Conservation (phyloP, 2,888 invertebrate genomes). For the Brachypterus glaber region DNA sequence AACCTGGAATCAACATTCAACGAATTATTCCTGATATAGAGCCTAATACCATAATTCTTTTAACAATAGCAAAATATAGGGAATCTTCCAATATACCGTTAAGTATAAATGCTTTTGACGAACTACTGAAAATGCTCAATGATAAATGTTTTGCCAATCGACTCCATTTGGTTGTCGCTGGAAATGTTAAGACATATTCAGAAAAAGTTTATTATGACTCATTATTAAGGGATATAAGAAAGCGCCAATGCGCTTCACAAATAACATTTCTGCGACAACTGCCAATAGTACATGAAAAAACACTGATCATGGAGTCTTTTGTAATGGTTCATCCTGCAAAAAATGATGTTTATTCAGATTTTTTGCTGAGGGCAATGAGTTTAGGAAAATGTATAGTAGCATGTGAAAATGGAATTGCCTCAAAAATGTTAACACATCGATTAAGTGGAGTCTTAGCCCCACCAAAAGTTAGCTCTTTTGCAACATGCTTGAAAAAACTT, state of each 20-base stretch:
- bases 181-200: constrained; percentile 28
- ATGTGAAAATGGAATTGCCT: constrained; percentile 32
- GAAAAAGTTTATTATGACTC: constrained; percentile 31
- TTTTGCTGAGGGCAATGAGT: constrained; percentile 32
- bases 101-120: constrained; percentile 33
- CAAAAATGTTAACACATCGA: constrained; percentile 29
- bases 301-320: constrained; percentile 30
- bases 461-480: constrained; percentile 30
- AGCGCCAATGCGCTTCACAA: constrained; percentile 31
- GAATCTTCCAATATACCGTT: constrained; percentile 33
- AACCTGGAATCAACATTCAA: constrained; percentile 29
- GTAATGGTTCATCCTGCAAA: constrained; percentile 33
- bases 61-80: constrained; percentile 32
- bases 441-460: constrained; percentile 34
- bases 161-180: constrained; percentile 34
- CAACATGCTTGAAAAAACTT: constrained; percentile 32
- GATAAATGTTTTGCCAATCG: constrained; percentile 26
- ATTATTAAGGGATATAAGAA: constrained; percentile 28
- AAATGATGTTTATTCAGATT: constrained; percentile 32
- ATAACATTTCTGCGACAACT: constrained; percentile 33
- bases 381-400: constrained; percentile 34
- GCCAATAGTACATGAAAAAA: constrained; percentile 33
- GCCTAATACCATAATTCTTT: constrained; percentile 29
- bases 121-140: constrained; percentile 28
- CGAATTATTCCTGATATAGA: constrained; percentile 34